Evolutionary conservation across 2,113 vertebrate genomes (phyloP).

Genomic region (Clupea harengus): DNA sequence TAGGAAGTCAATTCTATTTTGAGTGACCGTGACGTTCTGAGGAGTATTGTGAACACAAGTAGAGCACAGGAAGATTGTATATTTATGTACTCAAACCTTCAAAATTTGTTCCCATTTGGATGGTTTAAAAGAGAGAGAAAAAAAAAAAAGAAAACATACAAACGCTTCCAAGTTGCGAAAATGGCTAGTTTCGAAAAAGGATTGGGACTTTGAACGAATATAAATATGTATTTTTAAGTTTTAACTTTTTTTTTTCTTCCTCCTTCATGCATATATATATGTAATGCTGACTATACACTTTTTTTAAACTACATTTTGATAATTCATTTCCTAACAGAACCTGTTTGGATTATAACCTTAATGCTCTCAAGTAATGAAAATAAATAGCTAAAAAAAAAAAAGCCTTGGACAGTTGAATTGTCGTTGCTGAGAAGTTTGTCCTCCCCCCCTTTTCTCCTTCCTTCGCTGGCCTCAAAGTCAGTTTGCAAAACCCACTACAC

Average conservation of each 20-base stretch:
- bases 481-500: too few species aligned
- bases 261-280: slow-evolving; percentile 52
- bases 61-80: slow-evolving; percentile 63
- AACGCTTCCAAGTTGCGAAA: slow-evolving; percentile 31
- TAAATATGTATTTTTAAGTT: slow-evolving; percentile 54
- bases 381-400: slow-evolving; percentile 65
- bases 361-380: slow-evolving; percentile 74
- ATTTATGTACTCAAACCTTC: slow-evolving; percentile 49
- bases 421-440: slow-evolving; percentile 31
- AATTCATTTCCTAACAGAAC: slow-evolving; percentile 77
- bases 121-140: slow-evolving; percentile 52
- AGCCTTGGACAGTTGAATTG: slow-evolving; percentile 34
- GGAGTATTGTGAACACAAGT: slow-evolving; percentile 58
- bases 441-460: not conserved
- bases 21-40: slow-evolving; percentile 68
- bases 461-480: not conserved
- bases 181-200: slow-evolving; percentile 30
- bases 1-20: slow-evolving; percentile 60
- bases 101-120: slow-evolving; percentile 48
- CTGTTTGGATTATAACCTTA: slow-evolving; percentile 77
- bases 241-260: slow-evolving; percentile 47
- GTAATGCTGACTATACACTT: slow-evolving; percentile 75
- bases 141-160: slow-evolving; percentile 25
- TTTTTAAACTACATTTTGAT: slow-evolving; percentile 79
- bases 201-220: slow-evolving; percentile 57